phyloP scores from a whole-genome alignment of 2,888 invertebrate species.

The Tubulanus polymorphus region DNA sequence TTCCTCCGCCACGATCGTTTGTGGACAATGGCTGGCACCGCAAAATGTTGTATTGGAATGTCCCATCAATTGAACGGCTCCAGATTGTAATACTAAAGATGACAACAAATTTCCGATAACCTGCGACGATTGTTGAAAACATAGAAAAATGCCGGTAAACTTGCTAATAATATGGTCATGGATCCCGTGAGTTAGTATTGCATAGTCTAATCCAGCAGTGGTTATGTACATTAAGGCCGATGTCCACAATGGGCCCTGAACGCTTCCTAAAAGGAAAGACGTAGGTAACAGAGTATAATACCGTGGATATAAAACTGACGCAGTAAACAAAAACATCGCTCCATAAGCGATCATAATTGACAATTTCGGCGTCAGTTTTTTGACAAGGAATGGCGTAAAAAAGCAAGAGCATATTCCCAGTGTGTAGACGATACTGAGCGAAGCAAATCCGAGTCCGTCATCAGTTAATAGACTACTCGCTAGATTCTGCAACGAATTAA shows the following conservation, averaged over 20 bases:
- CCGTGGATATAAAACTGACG: constrained; percentile 27
- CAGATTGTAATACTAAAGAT: background rate
- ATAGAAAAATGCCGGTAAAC: constrained; percentile 22
- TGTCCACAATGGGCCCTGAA: constrained; percentile 31
- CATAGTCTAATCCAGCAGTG: constrained; percentile 24
- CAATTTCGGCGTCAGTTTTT: constrained; percentile 24
- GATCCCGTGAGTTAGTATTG: constrained; percentile 19
- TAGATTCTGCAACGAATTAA: background rate
- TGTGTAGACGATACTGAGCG: background rate
- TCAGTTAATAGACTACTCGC: background rate
- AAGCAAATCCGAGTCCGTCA: background rate
- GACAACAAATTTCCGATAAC: background rate
- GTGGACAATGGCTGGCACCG: constrained; percentile 26
- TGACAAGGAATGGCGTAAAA: constrained; percentile 27
- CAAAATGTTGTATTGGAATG: constrained; percentile 15
- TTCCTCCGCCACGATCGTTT: constrained; percentile 8
- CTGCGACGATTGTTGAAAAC: background rate
- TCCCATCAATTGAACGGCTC: background rate
- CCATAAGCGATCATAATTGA: constrained; percentile 27
- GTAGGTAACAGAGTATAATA: constrained; percentile 25
- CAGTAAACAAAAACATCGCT: constrained; percentile 25
- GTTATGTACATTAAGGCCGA: constrained; percentile 30
- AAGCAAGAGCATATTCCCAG: constrained; percentile 27
- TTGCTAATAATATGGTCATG: constrained; percentile 24
- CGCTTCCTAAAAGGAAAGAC: constrained; percentile 25